Conservation (phyloP, 1,140 invertebrate species). For the Caenorhabditis latens region DNA sequence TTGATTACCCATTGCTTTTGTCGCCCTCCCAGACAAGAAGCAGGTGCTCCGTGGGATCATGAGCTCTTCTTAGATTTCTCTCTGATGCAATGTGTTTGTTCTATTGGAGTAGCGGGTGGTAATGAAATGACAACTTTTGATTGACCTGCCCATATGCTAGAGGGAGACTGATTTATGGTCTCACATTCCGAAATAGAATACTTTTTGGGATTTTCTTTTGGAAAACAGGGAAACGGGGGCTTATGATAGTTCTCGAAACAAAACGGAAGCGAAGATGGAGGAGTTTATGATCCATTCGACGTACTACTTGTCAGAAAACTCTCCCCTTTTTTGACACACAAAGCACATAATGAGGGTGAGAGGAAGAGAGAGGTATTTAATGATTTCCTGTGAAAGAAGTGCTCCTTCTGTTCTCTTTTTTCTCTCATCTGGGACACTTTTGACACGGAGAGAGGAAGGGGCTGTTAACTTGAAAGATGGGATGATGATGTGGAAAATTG, state of each 20-base stretch:
- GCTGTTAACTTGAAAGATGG: slow-evolving; percentile 13
- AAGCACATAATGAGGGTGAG: not conserved
- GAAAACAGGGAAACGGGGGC: too few species aligned
- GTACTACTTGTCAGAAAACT: not conserved
- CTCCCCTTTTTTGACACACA: not conserved
- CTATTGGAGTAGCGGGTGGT: too few species aligned
- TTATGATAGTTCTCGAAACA: not conserved
- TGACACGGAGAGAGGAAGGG: not conserved
- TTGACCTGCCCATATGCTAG: not conserved
- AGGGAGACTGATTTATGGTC: too few species aligned
- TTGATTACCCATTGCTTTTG: not conserved
- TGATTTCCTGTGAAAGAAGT: not conserved
- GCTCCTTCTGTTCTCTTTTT: not conserved
- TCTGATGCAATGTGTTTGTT: slow-evolving; percentile 2
- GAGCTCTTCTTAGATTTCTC: too few species aligned
- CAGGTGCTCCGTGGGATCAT: slow-evolving; percentile 18
- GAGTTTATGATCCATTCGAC: not conserved
- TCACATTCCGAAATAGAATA: too few species aligned
- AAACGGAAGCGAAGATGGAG: not conserved
- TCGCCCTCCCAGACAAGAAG: not conserved
- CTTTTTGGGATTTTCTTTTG: too few species aligned
- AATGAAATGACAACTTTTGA: slow-evolving; percentile 8
- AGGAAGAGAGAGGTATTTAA: not conserved
- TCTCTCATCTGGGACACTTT: not conserved
- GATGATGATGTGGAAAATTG: not conserved